These are phyloP conservation scores for Frieseomelitta varia DNA, from an alignment of 1,140 invertebrate genomes.

Conservation along the genomic window DNA sequence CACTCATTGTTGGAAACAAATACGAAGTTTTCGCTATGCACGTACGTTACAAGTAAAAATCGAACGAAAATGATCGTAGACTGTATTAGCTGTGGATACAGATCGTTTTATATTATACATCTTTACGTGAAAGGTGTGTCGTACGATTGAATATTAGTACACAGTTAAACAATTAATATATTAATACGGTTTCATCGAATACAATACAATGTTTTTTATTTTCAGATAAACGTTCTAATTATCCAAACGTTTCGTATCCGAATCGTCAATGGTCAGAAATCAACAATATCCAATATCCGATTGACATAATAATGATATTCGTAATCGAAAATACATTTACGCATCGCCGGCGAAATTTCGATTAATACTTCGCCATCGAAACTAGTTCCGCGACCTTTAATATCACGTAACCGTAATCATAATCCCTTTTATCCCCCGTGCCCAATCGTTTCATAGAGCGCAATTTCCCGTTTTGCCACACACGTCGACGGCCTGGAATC, in stretches of 20 bases:
- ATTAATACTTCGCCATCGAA: not conserved
- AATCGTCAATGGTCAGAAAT: too few species aligned
- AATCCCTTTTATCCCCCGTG: not conserved
- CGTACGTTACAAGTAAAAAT: too few species aligned
- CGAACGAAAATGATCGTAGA: too few species aligned
- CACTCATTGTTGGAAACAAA: not conserved
- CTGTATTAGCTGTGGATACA: too few species aligned
- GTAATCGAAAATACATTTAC: not conserved
- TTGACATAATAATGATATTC: not conserved
- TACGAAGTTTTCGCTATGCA: not conserved
- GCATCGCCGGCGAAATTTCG: not conserved
- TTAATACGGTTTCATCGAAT: too few species aligned
- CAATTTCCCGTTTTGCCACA: constrained; percentile 1
- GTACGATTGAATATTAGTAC: too few species aligned
- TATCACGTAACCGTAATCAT: not conserved
- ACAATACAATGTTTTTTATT: too few species aligned
- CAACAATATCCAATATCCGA: not conserved
- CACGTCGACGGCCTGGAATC: constrained; percentile 2
- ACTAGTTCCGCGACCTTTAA: not conserved
- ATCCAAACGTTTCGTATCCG: too few species aligned
- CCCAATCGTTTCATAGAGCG: not conserved
- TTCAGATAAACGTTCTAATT: too few species aligned
- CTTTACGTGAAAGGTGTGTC: too few species aligned
- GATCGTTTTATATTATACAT: too few species aligned
- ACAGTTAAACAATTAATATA: too few species aligned